Percentiles rank a stretch among this genome's conserved stretches.
These are phyloP conservation scores for Mormoops blainvillei DNA, from an alignment of 2,113 vertebrate species.

Conservation along the genomic window DNA sequence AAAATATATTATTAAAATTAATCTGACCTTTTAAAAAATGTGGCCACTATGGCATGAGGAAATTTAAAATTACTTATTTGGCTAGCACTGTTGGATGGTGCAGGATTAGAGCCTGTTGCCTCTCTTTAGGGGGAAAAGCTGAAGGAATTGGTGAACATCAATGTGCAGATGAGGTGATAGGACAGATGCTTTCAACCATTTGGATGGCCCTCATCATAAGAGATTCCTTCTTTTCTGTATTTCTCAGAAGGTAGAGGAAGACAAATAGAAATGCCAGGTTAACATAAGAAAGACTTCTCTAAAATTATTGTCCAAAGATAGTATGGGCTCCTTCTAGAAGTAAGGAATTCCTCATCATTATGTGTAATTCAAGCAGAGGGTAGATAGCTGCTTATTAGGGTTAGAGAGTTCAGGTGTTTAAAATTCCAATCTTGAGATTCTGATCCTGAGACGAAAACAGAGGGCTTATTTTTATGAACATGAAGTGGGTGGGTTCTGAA, in stretches of 20 bases:
- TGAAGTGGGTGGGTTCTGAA: not conserved
- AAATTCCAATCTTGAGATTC: not conserved
- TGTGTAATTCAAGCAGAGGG: not conserved
- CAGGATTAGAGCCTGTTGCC: not conserved
- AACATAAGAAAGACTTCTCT: not conserved
- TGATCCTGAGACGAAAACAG: not conserved
- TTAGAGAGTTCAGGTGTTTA: not conserved
- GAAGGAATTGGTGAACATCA: not conserved
- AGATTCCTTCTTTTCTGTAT: not conserved
- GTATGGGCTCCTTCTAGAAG: not conserved
- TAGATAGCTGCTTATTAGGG: not conserved
- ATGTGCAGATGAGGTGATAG: not conserved
- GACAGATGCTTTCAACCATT: not conserved
- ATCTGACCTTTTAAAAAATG: not conserved
- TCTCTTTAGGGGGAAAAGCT: not conserved
- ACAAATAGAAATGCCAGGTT: not conserved
- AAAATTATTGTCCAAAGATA: not conserved
- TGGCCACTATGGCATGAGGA: not conserved
- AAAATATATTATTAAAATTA: conserved; percentile 1
- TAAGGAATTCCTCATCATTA: not conserved
- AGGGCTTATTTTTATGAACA: not conserved
- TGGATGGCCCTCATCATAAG: not conserved
- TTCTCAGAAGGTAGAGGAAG: not conserved
- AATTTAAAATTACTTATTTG: not conserved
- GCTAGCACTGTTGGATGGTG: not conserved